Conservation (phyloP, 2,797 vertebrate species). For the Hippocampus kuda region DNA sequence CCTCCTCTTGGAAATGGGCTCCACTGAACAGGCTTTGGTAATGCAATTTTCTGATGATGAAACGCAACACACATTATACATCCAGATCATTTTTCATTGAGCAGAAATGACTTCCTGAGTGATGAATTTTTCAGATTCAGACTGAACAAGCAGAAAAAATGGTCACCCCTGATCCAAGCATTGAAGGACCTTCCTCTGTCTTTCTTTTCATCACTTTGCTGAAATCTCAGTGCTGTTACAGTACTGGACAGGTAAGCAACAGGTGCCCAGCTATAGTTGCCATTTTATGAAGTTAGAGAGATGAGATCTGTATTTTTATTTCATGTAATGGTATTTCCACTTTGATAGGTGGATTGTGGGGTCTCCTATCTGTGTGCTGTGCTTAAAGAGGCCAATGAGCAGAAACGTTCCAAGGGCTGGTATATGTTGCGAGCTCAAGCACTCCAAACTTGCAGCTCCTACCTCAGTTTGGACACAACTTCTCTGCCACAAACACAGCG, state of each 20-base stretch:
- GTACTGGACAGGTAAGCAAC: constrained; percentile 60
- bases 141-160: constrained; percentile 65
- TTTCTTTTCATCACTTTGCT: constrained; percentile 64
- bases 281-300: not conserved
- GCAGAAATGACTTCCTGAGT: not conserved
- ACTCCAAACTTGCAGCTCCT: constrained; percentile 69
- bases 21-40: constrained; percentile 74
- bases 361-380: constrained; percentile 66
- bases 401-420: constrained; percentile 75
- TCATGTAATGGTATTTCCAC: not conserved
- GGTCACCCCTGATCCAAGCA: constrained; percentile 38
- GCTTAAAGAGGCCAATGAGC: constrained; percentile 68
- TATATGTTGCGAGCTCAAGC: constrained; percentile 77
- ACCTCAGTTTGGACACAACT: constrained; percentile 68
- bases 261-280: not conserved
- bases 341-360: constrained; percentile 67
- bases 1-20: constrained; percentile 73
- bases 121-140: constrained; percentile 56
- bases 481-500: constrained; percentile 59
- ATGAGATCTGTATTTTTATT: not conserved
- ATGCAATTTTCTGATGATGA: not conserved
- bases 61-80: not conserved
- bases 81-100: not conserved
- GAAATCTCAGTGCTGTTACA: constrained; percentile 70
- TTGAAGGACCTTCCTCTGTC: constrained; percentile 56